Percentiles rank a stretch among this genome's conserved stretches.
These are phyloP conservation scores for Anastrepha ludens DNA, from an alignment of 1,140 invertebrate genomes.

Conservation along the genomic window DNA sequence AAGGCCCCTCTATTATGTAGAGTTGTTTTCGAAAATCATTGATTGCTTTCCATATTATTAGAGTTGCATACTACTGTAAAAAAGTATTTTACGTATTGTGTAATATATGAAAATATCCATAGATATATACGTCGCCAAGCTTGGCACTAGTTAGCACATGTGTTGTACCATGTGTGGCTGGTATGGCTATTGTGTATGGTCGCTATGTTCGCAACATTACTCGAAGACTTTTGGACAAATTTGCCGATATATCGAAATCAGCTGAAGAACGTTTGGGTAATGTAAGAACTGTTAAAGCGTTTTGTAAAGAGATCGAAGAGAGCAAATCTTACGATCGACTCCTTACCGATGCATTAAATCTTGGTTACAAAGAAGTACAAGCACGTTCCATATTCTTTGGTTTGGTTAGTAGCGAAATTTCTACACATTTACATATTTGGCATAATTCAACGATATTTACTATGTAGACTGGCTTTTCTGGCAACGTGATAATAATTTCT, in stretches of 20 bases:
- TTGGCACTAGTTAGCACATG: constrained; percentile 88
- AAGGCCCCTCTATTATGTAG: too few species aligned
- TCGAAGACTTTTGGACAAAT: constrained; percentile 86
- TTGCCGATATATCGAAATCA: constrained; percentile 88
- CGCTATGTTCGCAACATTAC: constrained; percentile 91
- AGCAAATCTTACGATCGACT: constrained; percentile 81
- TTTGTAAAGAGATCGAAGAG: constrained; percentile 90
- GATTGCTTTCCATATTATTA: too few species aligned
- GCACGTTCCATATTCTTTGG: constrained; percentile 94
- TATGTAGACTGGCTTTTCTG: constrained; percentile 90
- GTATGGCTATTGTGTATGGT: constrained; percentile 91
- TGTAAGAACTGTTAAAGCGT: constrained; percentile 94
- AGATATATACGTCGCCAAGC: constrained; percentile 93
- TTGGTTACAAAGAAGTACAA: constrained; percentile 91
- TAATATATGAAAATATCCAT: constrained; percentile 52
- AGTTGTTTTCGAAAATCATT: too few species aligned
- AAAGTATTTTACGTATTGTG: too few species aligned
- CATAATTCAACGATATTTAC: too few species aligned
- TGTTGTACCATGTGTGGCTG: constrained; percentile 92
- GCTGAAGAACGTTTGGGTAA: constrained; percentile 96
- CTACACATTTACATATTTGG: not conserved
- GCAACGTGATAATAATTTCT: constrained; percentile 92
- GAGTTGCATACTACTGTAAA: too few species aligned
- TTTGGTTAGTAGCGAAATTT: constrained; percentile 78
- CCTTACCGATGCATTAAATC: constrained; percentile 83